A percentile compares a stretch with the other conserved stretches of the same genome.
Evolutionary conservation across 2,888 invertebrate species (phyloP).

Genomic region (Nemotelus pantherinus): DNA sequence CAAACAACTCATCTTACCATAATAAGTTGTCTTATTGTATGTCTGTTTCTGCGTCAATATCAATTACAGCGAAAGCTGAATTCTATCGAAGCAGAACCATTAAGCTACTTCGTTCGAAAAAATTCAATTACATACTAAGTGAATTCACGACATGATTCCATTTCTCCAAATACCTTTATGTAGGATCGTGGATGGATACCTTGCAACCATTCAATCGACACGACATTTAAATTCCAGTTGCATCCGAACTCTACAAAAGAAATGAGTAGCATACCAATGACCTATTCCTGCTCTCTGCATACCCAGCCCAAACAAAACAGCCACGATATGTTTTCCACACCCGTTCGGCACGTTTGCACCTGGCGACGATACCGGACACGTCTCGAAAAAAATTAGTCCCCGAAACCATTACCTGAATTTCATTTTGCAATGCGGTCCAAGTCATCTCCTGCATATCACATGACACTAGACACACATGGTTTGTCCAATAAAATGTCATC

Average conservation of each 20-base stretch:
- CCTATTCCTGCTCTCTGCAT: conserved; percentile 15
- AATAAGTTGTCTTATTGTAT: too few species aligned
- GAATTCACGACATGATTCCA: too few species aligned
- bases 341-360: conserved; percentile 1
- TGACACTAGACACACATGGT: not conserved
- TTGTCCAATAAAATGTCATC: conserved; percentile 3
- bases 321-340: not conserved
- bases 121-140: too few species aligned
- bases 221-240: conserved; percentile 97
- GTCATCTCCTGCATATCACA: conserved; percentile 24
- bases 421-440: not conserved
- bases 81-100: too few species aligned
- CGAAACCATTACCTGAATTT: not conserved
- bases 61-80: too few species aligned
- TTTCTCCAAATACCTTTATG: too few species aligned
- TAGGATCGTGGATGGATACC: too few species aligned
- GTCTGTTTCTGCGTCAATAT: too few species aligned
- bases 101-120: too few species aligned
- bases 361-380: not conserved
- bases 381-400: not conserved
- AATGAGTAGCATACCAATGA: conserved; percentile 22
- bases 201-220: too few species aligned
- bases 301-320: conserved; percentile 12
- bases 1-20: too few species aligned
- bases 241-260: conserved; percentile 66